phyloP scores from a whole-genome alignment of 2,797 vertebrate genomes.

The Malacoraja senta region DNA sequence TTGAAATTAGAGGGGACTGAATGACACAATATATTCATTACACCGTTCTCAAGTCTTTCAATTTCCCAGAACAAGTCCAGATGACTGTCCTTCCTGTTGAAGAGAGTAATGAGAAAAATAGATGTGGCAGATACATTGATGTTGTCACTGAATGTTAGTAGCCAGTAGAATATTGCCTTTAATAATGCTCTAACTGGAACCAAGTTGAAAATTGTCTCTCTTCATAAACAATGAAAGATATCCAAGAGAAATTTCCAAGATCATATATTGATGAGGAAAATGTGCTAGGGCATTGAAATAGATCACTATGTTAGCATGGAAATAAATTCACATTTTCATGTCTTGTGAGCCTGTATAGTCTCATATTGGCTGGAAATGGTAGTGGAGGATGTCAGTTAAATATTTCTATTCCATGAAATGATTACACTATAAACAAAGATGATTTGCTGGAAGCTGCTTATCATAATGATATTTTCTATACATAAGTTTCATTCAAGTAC shows the following conservation, averaged over 20 bases:
- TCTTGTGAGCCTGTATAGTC: neutral
- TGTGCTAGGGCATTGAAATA: neutral
- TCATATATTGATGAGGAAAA: neutral
- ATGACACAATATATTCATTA: neutral
- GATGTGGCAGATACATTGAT: neutral
- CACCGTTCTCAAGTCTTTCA: neutral
- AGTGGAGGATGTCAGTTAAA: conserved; percentile 11
- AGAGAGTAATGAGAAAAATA: neutral
- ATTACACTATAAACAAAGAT: neutral
- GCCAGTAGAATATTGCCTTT: neutral
- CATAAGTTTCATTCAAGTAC: conserved; percentile 12
- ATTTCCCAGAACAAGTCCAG: neutral
- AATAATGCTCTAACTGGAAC: neutral
- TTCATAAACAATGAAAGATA: neutral
- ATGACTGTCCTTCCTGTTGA: neutral
- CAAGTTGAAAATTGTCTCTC: neutral
- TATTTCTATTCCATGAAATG: neutral
- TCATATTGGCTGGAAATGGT: neutral
- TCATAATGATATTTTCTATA: neutral
- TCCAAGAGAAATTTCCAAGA: conserved; percentile 19
- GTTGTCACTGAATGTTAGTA: conserved; percentile 12
- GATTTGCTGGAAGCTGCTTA: neutral
- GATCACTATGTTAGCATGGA: neutral
- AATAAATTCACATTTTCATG: conserved; percentile 14
- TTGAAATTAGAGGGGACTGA: neutral